A percentile compares a stretch with the other conserved stretches of the same genome.
Conservation (phyloP, 2,113 vertebrate genomes). For the Cryptoleucopteryx plumbea region DNA sequence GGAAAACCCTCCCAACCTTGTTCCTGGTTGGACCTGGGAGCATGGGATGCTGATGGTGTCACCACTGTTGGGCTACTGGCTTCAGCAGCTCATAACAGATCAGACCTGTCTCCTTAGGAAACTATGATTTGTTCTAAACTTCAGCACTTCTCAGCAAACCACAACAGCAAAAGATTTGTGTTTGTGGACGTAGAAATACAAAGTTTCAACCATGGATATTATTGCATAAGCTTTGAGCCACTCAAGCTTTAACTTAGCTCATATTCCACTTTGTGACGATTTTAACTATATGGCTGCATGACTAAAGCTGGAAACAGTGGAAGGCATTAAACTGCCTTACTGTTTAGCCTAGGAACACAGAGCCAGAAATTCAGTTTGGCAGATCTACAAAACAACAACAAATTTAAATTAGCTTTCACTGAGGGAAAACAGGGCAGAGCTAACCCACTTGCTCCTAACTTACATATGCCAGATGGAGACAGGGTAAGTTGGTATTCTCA, state of each 20-base stretch:
- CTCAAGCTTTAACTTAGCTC: neutral
- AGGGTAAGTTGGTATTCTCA: neutral
- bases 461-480: neutral
- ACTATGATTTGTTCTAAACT: neutral
- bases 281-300: neutral
- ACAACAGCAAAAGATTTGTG: neutral
- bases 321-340: neutral
- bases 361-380: neutral
- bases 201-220: neutral
- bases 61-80: neutral
- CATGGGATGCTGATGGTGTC: neutral
- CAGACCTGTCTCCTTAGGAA: neutral
- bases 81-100: neutral
- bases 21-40: neutral
- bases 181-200: neutral
- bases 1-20: neutral
- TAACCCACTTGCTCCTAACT: neutral
- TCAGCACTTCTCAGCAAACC: neutral
- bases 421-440: neutral
- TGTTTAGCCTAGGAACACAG: neutral
- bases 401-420: neutral
- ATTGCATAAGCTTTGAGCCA: neutral
- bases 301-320: neutral
- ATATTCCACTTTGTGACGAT: neutral
- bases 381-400: neutral